Base-by-base conservation (phyloP, 2,797 vertebrate species). In the Okamejei kenojei region DNA sequence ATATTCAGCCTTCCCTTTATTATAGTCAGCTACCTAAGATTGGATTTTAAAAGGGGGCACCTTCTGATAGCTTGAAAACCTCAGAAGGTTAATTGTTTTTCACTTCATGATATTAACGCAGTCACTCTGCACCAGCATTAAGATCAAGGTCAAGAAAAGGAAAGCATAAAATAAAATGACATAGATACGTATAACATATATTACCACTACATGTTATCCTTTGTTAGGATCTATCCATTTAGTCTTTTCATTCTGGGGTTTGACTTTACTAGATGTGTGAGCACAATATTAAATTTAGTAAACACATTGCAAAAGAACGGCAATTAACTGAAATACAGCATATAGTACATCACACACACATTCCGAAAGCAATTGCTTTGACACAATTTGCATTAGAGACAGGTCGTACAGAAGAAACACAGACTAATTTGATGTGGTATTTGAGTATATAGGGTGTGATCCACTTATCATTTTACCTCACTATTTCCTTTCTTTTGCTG, bases 81-180 rank as follows among this genome's bases (percentile, higher is more conserved):
- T 91, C 38, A 11, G 86, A 71, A 90, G 86, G 17, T 90, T 71
- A 35, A 90, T 90, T 90, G 86, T 68, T 90, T 45, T 73, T 10
- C 73, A 54, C 13, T 71, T 74, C 19, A 11, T 74, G 71, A 21
- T 35, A 91, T 74, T 91, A 91, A 91, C 74, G 65, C 9, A 91
- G 23, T 91, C 68, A 91, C 8, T 91, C 68, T 13, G 38, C 23
- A 23, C 11, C 23, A 91, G 35, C 7, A 74, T 73, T 73, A 91
- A 73, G 90, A 91, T 74, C 35, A 54, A 74, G 68, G 38, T 74
- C 68, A 91, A 17, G 23, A 21, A 74, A 74, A 17, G n/a, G 65
- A 71, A 90, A 68, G 38, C 68, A 74, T 11, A 13, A 73, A 45
- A 73, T 71, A 32, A 35, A 90, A 63, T 90, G 88, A 73, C 35